A percentile compares a stretch with the other conserved stretches of the same genome.
These are phyloP conservation scores for Caenorhabditis becei DNA, from an alignment of 2,888 invertebrate species.

Conservation along the genomic window DNA sequence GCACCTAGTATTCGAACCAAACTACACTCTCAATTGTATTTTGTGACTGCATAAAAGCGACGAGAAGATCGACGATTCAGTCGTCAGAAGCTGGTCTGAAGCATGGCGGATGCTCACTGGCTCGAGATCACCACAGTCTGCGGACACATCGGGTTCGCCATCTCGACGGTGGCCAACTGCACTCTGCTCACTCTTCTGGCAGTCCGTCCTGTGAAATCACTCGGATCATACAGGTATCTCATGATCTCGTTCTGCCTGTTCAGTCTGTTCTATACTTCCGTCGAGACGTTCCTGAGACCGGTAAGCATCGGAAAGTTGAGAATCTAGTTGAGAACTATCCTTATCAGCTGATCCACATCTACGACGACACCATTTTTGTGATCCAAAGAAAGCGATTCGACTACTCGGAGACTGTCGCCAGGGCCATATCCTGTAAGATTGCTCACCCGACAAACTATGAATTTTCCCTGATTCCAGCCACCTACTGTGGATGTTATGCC, in stretches of 20 bases:
- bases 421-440: conserved; percentile 36
- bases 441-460: background rate
- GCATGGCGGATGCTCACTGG: conserved; percentile 48
- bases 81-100: background rate
- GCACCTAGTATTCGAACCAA: background rate
- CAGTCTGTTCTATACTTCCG: conserved; percentile 49
- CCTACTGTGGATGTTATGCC: conserved; percentile 53
- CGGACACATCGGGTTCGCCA: conserved; percentile 26
- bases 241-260: conserved; percentile 50
- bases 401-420: conserved; percentile 23
- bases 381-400: conserved; percentile 52
- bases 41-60: background rate
- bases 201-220: conserved; percentile 3
- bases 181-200: conserved; percentile 5
- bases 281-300: conserved; percentile 51
- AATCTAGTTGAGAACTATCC: background rate
- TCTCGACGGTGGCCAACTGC: conserved; percentile 42
- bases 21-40: background rate
- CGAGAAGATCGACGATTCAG: too few species aligned
- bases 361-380: conserved; percentile 53
- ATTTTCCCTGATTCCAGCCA: conserved; percentile 26
- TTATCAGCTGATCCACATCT: conserved; percentile 50
- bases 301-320: conserved; percentile 5
- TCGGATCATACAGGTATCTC: conserved; percentile 44
- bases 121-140: conserved; percentile 36